Evolutionary conservation across 2,888 invertebrate genomes (phyloP).

Genomic region (Pollenia labialis): DNA sequence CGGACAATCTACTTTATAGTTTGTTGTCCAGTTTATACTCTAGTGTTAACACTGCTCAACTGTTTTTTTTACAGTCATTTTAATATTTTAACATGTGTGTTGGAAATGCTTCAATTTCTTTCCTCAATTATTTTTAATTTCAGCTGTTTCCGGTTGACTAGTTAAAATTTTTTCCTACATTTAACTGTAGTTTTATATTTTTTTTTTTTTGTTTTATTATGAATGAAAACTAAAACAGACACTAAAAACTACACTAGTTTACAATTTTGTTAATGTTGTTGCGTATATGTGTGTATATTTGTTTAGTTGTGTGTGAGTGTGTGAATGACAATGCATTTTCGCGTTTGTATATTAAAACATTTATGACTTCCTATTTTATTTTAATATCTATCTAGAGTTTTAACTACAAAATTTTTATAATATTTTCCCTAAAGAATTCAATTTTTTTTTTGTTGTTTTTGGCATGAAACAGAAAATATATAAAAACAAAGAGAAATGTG

Average conservation of each 20-base stretch:
- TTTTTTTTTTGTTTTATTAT: constrained; percentile 23
- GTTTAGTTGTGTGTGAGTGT: background rate
- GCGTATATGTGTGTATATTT: background rate
- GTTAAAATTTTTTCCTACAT: constrained; percentile 16
- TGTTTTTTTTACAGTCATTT: too few relatives aligned
- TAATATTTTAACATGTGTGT: background rate
- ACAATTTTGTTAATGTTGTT: background rate
- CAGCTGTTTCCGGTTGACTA: constrained; percentile 62
- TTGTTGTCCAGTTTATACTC: too few relatives aligned
- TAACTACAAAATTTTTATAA: constrained; percentile 44
- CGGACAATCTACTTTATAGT: too few relatives aligned
- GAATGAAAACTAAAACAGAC: constrained; percentile 31
- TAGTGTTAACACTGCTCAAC: too few relatives aligned
- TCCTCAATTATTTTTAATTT: constrained; percentile 54
- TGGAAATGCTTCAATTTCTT: background rate
- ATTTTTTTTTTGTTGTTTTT: constrained; percentile 2
- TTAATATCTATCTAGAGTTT: constrained; percentile 51
- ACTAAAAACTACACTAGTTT: constrained; percentile 57
- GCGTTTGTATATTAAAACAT: constrained; percentile 65
- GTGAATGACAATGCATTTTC: constrained; percentile 32
- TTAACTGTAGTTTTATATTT: background rate
- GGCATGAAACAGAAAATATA: constrained; percentile 4
- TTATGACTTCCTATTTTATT: constrained; percentile 69
- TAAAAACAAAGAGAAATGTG: constrained; percentile 19
- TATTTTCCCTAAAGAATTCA: constrained; percentile 54